Base-by-base conservation (phyloP, 2,888 invertebrate species). In the Agriopis marginaria region DNA sequence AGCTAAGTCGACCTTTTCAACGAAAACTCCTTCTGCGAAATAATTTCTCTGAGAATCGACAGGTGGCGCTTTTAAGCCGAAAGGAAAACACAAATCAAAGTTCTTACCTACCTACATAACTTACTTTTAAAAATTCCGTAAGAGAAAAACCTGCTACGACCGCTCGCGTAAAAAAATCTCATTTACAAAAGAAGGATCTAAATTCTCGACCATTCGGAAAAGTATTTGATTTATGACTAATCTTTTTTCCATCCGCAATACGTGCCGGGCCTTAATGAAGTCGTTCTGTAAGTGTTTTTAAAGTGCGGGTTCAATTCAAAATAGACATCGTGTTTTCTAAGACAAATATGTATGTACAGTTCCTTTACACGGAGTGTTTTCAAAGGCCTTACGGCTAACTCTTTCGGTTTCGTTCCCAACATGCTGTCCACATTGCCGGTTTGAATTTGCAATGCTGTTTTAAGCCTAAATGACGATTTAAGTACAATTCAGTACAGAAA, bases 171-270 rank as follows among this genome's bases (percentile, higher is more conserved):
- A 68, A 61, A 61, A 59, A 42, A 61, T 17, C 14, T 47, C 11
- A 62, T 62, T 70, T 58, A 39, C 7, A 63, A 67, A 53, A 56
- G 68, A 44, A 61, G 61, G 61, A 63, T 55, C 58, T 63, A 51
- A 64, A 71, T 66, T 68, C 66, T 54, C 59, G 42, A 44, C 65
- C 51, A 69, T 73, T 68, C 14, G 58, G 51, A 53, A 66, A 69
- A 70, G 69, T 73, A 63, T 72, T 71, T 72, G 76, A 76, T 76
- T 75, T 71, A 75, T 73, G 71, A 64, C 39, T 61, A 66, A 72
- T 53, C 70, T 71, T 72, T 72, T 71, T 72, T 68, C 64, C 70
- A 70, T 67, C 68, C 55, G 67, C 71, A 59, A 66, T 66, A 63
- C 70, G 68, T 65, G 65, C 45, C 32, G 17, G 40, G 71, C 70